Evolutionary conservation across 2,797 vertebrate genomes (phyloP), one percentile per base, ranked within the genome.

Genomic region (Lates japonicus): DNA sequence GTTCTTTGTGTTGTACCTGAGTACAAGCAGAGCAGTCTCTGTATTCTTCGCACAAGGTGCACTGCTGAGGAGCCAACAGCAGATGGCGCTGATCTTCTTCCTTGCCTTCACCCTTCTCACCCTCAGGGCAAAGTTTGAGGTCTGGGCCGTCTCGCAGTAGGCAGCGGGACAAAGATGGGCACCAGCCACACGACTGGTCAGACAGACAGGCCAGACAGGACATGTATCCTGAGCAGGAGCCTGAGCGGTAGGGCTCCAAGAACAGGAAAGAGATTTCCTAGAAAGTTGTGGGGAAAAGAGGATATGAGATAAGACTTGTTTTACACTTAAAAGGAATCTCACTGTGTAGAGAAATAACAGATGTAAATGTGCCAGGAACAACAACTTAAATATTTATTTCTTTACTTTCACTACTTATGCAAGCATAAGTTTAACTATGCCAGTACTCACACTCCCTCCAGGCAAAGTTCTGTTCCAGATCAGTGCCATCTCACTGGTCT

Each of bases 251-350:
- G 0, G 97, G 97, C 89, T 98, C 97, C 93, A 97, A 78, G 86
- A 98, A 98, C 51, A 98, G 94, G 93, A 97, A 98, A 46, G 97
- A 97, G 88, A 98, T 98, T 93, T 98, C 97, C 97, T 98, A 60
- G 0, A 79, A 62, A 49, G 16, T 74, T 65, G 10, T 29, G 39
- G n/a, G 55, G 29, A 44, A 68, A 65, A 44, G 14, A 13, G 10
- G 1, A n/a, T 20, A 16, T 9, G 10, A 37, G 7, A 20, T 75
- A 58, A 44, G 65, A 8, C 14, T 44, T 60, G 9, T 41, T 46
- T 69, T 2, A 66, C 1, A 10, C 70, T 5, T 49, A 1, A 66
- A 42, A 20, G 11, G 11, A 83, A 78, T 70, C 13, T 77, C 5
- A 35, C 0, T 60, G 17, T 41, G 5, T 3, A 46, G 9, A 74